Evolutionary conservation across 1,140 invertebrate genomes (phyloP).

Genomic region (Phymastichus coffea): DNA sequence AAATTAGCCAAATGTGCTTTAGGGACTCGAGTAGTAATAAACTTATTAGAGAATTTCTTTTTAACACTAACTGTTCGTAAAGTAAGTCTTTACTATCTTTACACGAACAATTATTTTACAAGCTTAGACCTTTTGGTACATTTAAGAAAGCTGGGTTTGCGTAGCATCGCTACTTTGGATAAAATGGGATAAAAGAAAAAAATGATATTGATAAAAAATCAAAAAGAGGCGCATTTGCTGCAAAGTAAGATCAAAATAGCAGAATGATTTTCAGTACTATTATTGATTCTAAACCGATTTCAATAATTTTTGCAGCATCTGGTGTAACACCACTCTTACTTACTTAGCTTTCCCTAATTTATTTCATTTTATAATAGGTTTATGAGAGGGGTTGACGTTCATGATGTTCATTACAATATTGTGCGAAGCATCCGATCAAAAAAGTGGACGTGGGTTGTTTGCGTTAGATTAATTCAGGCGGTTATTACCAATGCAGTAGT

Average conservation of each 20-base stretch:
- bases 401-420: too few relatives aligned
- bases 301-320: not conserved
- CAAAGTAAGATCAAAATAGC: not conserved
- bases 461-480: too few relatives aligned
- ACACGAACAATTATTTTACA: slow-evolving; percentile 26
- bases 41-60: slow-evolving; percentile 11
- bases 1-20: too few relatives aligned
- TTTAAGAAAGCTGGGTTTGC: not conserved
- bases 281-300: not conserved
- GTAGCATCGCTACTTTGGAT: not conserved
- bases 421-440: too few relatives aligned
- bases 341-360: too few relatives aligned
- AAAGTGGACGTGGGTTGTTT: too few relatives aligned
- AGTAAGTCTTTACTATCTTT: too few relatives aligned
- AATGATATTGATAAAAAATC: not conserved
- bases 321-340: not conserved
- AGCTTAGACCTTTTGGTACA: slow-evolving; percentile 25
- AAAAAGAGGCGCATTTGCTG: not conserved
- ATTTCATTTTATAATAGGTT: too few relatives aligned
- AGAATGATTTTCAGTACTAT: not conserved
- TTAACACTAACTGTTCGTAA: too few relatives aligned
- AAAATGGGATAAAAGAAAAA: slow-evolving; percentile 3
- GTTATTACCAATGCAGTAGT: too few relatives aligned
- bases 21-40: slow-evolving; percentile 18
- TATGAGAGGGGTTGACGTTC: too few relatives aligned